Conservation (phyloP, 2,888 invertebrate species). For the Fragum whitleyi region DNA sequence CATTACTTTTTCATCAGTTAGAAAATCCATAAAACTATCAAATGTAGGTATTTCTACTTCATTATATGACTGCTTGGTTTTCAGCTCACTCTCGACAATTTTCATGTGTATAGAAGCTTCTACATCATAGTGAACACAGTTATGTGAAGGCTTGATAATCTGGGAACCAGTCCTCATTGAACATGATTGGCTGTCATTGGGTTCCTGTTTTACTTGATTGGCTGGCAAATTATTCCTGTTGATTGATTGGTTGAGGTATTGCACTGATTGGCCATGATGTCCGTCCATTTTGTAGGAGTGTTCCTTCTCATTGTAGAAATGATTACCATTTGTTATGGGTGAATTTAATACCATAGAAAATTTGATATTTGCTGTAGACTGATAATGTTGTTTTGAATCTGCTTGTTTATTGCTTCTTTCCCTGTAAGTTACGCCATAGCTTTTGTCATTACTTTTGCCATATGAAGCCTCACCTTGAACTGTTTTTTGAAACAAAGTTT, state of each 20-base stretch:
- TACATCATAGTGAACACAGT: constrained; percentile 56
- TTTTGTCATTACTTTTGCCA: not conserved
- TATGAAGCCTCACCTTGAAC: not conserved
- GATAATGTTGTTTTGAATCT: not conserved
- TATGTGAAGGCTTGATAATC: not conserved
- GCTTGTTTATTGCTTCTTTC: not conserved
- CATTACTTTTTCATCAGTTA: constrained; percentile 19
- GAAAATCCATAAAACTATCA: constrained; percentile 40
- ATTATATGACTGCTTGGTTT: not conserved
- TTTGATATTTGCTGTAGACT: constrained; percentile 49
- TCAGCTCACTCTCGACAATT: constrained; percentile 65
- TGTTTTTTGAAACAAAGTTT: not conserved
- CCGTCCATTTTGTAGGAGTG: not conserved
- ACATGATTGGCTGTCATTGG: constrained; percentile 39
- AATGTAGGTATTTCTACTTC: constrained; percentile 26
- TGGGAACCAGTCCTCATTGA: constrained; percentile 18
- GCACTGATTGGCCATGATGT: not conserved
- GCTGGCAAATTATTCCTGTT: not conserved
- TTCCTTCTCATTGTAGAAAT: not conserved
- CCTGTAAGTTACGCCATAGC: not conserved
- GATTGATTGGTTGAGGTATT: not conserved
- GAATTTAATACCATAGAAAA: constrained; percentile 39
- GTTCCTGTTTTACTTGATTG: constrained; percentile 26
- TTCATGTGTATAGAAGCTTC: constrained; percentile 71
- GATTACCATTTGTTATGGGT: not conserved